Evolutionary conservation across 1,140 invertebrate genomes (phyloP).

Genomic region (Lordiphosa collinella): DNA sequence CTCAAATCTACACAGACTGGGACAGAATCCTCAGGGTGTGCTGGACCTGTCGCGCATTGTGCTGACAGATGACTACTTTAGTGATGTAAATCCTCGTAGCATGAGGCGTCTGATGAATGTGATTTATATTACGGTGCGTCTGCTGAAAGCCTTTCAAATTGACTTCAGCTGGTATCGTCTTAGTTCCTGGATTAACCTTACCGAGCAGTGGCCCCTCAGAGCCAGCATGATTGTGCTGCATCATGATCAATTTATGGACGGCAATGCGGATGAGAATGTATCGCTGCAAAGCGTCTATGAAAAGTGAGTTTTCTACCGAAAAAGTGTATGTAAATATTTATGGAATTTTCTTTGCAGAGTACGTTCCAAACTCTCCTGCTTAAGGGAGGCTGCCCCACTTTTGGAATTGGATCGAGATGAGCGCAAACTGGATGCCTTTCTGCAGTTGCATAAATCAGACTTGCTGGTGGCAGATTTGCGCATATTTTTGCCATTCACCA

Average conservation of each 20-base stretch:
- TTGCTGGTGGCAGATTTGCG: conserved; percentile 92
- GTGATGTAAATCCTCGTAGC: conserved; percentile 97
- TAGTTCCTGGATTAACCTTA: conserved; percentile 98
- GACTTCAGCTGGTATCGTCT: conserved; percentile 99
- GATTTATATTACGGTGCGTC: conserved; percentile 95
- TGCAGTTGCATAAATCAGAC: conserved; percentile 91
- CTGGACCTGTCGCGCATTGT: conserved; percentile 91
- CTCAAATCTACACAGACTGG: conserved; percentile 89
- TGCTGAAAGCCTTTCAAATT: conserved; percentile 98
- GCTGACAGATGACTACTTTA: conserved; percentile 96
- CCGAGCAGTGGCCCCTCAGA: conserved; percentile 98
- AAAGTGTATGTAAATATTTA: no score
- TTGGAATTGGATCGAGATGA: conserved; percentile 96
- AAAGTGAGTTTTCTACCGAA: conserved; percentile 84
- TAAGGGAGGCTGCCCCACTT: conserved; percentile 93
- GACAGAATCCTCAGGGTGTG: conserved; percentile 82
- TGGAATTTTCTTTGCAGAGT: conserved; percentile 82
- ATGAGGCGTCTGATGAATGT: conserved; percentile 99
- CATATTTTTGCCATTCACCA: conserved; percentile 97
- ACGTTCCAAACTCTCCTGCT: conserved; percentile 88
- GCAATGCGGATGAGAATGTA: conserved; percentile 90
- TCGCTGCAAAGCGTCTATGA: conserved; percentile 94
- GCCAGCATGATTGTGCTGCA: conserved; percentile 98
- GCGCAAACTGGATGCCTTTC: conserved; percentile 95
- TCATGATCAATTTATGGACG: conserved; percentile 93